Conservation (phyloP, 2,113 vertebrate species). For the Pimephales promelas region DNA sequence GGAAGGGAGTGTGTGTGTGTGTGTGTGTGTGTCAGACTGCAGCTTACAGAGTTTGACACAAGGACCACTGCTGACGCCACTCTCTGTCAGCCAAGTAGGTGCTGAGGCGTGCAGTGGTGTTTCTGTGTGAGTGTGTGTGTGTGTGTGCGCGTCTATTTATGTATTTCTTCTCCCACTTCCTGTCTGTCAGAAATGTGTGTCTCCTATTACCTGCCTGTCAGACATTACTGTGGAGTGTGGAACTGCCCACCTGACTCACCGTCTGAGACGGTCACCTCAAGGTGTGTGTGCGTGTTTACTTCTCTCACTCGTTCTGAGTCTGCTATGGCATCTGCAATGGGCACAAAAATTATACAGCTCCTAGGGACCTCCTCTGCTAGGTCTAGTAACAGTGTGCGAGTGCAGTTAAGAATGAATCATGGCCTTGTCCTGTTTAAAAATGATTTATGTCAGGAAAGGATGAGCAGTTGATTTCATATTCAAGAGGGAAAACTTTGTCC, state of each 20-base stretch:
- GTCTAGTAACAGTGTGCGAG: not conserved
- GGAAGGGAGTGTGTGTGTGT: constrained; percentile 50
- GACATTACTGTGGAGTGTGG: constrained; percentile 27
- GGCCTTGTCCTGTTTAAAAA: constrained; percentile 22
- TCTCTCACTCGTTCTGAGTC: constrained; percentile 4
- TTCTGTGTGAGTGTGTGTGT: constrained; percentile 1
- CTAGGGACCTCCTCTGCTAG: not conserved
- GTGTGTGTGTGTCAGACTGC: constrained; percentile 38
- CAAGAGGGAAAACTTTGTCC: constrained; percentile 41
- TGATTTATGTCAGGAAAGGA: constrained; percentile 18
- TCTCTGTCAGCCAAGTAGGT: constrained; percentile 72
- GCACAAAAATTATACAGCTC: constrained; percentile 10
- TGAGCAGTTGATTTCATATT: constrained; percentile 37
- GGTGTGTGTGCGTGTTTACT: constrained; percentile 23
- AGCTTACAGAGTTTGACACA: constrained; percentile 49
- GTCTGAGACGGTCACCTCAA: constrained; percentile 10
- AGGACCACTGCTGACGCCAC: constrained; percentile 59
- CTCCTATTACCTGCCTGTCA: constrained; percentile 33
- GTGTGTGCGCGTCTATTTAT: constrained; percentile 25
- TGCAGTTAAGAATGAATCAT: constrained; percentile 33
- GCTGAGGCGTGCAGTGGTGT: constrained; percentile 68
- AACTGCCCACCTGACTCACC: not conserved
- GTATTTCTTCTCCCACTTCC: constrained; percentile 15
- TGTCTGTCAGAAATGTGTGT: constrained; percentile 19
- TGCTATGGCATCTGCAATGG: not conserved